Evolutionary conservation across 53 echinoderm and acorn worm genomes (phyloP), one percentile per base, ranked within the genome.

Genomic region (Crossaster papposus): DNA sequence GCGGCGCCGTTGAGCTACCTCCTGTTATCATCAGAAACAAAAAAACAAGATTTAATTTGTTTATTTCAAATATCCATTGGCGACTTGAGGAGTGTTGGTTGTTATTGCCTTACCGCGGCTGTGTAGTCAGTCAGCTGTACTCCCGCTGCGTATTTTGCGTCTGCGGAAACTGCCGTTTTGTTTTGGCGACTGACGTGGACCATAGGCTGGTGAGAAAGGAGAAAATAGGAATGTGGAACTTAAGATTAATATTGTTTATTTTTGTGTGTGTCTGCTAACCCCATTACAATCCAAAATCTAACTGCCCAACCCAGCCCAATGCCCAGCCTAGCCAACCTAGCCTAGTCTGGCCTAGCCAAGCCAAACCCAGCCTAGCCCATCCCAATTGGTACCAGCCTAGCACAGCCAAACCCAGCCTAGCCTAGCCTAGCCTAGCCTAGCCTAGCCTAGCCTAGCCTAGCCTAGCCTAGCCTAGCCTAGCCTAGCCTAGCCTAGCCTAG

Each of bases 61-160:
- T n/a, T n/a, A n/a, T n/a, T n/a, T n/a, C n/a, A n/a, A n/a, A n/a
- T n/a, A n/a, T n/a, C n/a, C n/a, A n/a, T n/a, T n/a, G n/a, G n/a
- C n/a, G n/a, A n/a, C n/a, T n/a, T n/a, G n/a, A 44, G 44, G 44
- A 44, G 58, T 58, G 58, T 58, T 58, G 2, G 15, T 20, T 58
- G 22, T 58, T 20, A 58, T 58, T 2, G 33, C 64, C 95, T 89
- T 88, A 95, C 95, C 75, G 65, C 75, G 52, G 65, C 34, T 72
- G 51, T 93, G 75, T 91, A 81, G 64, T 95, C 95, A 17, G 93
- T 95, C 24, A 95, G 91, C 65, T 89, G 93, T 12, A 95, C 86
- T 12, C 91, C 93, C 1, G 85, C 72, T 54, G 89, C 91, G 36
- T 93, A 73, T 14, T 95, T 93, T 10, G 93, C 93, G 29, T 89